Evolutionary conservation across 2,113 vertebrate genomes (phyloP).

Genomic region (Oncorhynchus gorbuscha): DNA sequence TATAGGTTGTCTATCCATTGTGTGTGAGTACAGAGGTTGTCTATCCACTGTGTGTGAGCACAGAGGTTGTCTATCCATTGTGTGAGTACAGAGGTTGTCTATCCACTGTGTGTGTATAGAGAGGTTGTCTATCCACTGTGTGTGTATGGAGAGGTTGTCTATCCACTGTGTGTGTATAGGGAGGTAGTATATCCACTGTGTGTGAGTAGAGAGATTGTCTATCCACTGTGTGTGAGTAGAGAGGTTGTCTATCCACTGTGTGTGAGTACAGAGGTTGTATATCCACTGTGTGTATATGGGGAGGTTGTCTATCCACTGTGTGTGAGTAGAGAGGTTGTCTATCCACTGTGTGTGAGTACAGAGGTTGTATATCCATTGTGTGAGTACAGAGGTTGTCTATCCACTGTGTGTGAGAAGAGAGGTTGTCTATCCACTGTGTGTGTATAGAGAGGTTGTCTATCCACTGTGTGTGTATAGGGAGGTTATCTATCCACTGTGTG

Average conservation of each 20-base stretch:
- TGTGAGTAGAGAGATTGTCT: slow-evolving; percentile 1
- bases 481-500: neutral
- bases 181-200: neutral
- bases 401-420: neutral
- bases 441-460: neutral
- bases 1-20: too few relatives aligned
- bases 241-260: neutral
- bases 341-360: too few relatives aligned
- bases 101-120: neutral
- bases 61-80: neutral
- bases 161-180: neutral
- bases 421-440: neutral
- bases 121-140: neutral
- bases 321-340: neutral
- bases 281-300: neutral
- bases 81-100: neutral
- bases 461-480: neutral
- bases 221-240: neutral
- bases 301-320: neutral
- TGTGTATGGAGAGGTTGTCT: slow-evolving; percentile 1
- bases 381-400: neutral
- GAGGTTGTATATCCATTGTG: neutral
- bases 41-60: too few relatives aligned
- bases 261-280: slow-evolving; percentile 2
- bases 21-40: too few relatives aligned